These are phyloP conservation scores for Clarias batrachus DNA, from an alignment of 2,113 vertebrate species.

Conservation along the genomic window DNA sequence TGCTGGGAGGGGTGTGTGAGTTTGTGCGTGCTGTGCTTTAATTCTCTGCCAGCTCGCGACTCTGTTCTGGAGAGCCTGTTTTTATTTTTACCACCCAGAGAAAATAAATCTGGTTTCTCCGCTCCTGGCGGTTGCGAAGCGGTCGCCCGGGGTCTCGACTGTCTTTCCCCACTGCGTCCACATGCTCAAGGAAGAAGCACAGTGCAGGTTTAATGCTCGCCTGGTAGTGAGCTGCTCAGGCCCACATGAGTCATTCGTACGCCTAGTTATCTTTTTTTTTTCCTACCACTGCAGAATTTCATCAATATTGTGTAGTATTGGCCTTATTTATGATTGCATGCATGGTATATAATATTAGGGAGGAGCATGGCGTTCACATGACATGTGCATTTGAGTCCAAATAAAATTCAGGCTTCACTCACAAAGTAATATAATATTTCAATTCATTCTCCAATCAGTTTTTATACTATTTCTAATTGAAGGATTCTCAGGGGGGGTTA, in stretches of 20 bases:
- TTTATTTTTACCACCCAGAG: conserved; percentile 37
- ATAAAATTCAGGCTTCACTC: background rate
- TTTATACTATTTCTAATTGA: background rate
- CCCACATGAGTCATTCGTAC: conserved; percentile 40
- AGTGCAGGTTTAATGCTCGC: conserved; percentile 45
- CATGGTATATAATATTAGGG: background rate
- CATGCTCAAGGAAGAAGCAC: conserved; percentile 29
- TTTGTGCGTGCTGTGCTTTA: conserved; percentile 19
- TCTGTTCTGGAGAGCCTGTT: conserved; percentile 46
- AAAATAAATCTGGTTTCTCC: conserved; percentile 50
- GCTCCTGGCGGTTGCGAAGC: conserved; percentile 21
- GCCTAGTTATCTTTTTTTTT: conserved; percentile 12
- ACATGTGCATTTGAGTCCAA: background rate
- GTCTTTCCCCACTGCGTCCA: conserved; percentile 40
- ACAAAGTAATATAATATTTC: background rate
- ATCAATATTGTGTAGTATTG: background rate
- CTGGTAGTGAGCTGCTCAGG: conserved; percentile 25
- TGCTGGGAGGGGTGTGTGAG: conserved; percentile 38
- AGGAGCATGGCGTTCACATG: background rate
- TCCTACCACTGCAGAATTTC: background rate
- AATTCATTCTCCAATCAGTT: background rate
- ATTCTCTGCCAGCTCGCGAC: conserved; percentile 17
- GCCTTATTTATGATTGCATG: background rate
- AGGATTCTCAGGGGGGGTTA: background rate
- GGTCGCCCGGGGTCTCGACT: conserved; percentile 28